Base-by-base conservation (phyloP, 2,888 invertebrate species). In the Campoletis raptor region DNA sequence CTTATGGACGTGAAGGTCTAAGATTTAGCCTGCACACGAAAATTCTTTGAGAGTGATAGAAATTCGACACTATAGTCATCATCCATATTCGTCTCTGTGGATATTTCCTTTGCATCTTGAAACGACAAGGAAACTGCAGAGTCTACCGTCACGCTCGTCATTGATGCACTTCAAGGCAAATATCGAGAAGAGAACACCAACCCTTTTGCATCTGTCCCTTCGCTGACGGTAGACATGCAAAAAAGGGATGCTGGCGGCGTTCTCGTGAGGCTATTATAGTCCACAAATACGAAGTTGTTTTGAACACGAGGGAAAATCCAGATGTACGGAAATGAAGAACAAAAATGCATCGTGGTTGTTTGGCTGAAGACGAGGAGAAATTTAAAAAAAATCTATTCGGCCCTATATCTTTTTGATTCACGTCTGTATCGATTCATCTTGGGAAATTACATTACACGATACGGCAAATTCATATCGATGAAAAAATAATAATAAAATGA, bases 301-400 rank as follows among this genome's bases (percentile, higher is more conserved):
- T 82, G 84, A 74, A 30, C 21, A 73, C 48, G 48, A 82, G 85
- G 54, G 12, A 89, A 91, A 91, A 93, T 92, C 91, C 92, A 92
- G 92, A 92, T 92, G 92, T 91, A 77, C 57, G 77, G 72, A 85
- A 78, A 86, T 74, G 81, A 82, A 85, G 87, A 88, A 85, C 54
- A 81, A 81, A 73, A 85, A 89, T 87, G 87, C 72, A 80, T 79
- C 82, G 86, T 90, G 89, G 76, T 87, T 88, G 89, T 86, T 92
- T 90, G 90, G 92, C 92, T 91, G 92, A 90, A 92, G 86, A 92
- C 88, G 89, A 90, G 91, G 37, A 91, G 91, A 90, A 88, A 88
- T 87, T 89, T 24, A n/a, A 89, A 88, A 86, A 83, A 30, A 61
- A 15, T 30, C 15, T 61, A 15, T 83, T 72, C 74, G 36, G 83